Percentiles rank a stretch among this genome's conserved stretches.
phyloP scores from a whole-genome alignment of 2,888 invertebrate species.

The Plebejus argus region DNA sequence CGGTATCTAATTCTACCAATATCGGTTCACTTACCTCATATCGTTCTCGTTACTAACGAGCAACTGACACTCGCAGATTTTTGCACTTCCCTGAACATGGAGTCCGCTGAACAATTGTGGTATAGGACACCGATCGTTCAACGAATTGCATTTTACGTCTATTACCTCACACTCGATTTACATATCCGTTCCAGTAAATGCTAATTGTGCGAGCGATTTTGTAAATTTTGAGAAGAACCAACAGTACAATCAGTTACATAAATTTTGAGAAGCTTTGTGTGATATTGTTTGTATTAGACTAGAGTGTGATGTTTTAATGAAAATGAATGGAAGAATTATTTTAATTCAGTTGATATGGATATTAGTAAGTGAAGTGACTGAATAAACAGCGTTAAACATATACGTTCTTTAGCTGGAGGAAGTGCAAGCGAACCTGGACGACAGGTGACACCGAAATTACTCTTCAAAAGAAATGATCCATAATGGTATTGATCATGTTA shows the following conservation, averaged over 20 bases:
- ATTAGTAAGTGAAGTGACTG: not conserved
- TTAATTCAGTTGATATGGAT: not conserved
- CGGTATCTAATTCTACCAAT: slow-evolving; percentile 31
- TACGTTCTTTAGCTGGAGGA: not conserved
- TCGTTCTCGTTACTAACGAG: slow-evolving; percentile 47
- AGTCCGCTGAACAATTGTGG: slow-evolving; percentile 39
- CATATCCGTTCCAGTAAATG: slow-evolving; percentile 18
- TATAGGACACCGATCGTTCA: slow-evolving; percentile 33
- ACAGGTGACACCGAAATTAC: not conserved
- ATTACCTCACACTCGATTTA: slow-evolving; percentile 14
- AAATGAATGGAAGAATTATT: not conserved
- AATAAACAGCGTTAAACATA: not conserved
- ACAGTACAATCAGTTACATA: too few relatives aligned
- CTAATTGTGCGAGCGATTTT: not conserved
- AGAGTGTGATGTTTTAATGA: not conserved
- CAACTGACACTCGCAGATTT: slow-evolving; percentile 49
- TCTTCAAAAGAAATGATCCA: not conserved
- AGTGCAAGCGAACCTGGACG: not conserved
- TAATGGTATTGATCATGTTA: not conserved
- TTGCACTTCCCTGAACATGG: slow-evolving; percentile 47
- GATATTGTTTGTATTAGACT: not conserved
- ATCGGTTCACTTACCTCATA: slow-evolving; percentile 52
- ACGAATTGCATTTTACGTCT: slow-evolving; percentile 29
- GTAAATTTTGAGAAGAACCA: not conserved
- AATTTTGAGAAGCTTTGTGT: not conserved